Base-by-base conservation (phyloP, 2,113 vertebrate species). In the Varanus komodoensis region DNA sequence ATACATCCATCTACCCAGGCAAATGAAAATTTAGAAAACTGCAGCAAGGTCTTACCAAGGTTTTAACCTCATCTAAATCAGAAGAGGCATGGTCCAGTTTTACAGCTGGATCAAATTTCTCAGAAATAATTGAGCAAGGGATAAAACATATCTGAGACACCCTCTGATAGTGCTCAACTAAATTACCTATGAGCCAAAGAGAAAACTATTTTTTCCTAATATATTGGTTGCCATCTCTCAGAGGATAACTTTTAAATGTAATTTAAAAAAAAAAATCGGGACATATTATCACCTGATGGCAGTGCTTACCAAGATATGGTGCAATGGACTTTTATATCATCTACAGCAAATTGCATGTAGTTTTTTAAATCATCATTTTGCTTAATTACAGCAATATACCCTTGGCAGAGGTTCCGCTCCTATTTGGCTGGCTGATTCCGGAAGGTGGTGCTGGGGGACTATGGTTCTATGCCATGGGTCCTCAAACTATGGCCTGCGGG, bases 281-380 rank as follows among this genome's bases (percentile, higher is more conserved):
- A 84, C 69, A 34, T 23, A 17, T 54, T 89, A 64, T 95, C 96
- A 95, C 93, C 93, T 96, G 96, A 93, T 95, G 95, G 95, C 96
- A 95, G 93, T 94, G 6, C 64, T 79, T 57, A 85, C 92, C 90
- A 93, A 93, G 92, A 64, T 91, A 93, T 95, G 87, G 82, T 89
- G 61, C 44, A 67, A 29, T 61, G 52, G 73, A 71, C 2, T 6
- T 87, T 78, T 34, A 64, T 80, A 80, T n/a, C 9, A 17, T 38
- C 78, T 34, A 11, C 44, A 82, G n/a, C 14, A 1, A 0, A 38
- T 85, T 91, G 17, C 1, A 27, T 85, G 88, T 93, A 86, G 87
- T 83, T 67, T 27, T 79, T 84, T 17, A n/a, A 90, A 88, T 94
- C 84, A 87, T 83, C 52, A 54, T 73, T 73, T 3, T 3, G 57